A percentile compares a stretch with the other conserved stretches of the same genome.
These are phyloP conservation scores for Chymomyza caudatula DNA, from an alignment of 2,888 invertebrate species.

Conservation along the genomic window DNA sequence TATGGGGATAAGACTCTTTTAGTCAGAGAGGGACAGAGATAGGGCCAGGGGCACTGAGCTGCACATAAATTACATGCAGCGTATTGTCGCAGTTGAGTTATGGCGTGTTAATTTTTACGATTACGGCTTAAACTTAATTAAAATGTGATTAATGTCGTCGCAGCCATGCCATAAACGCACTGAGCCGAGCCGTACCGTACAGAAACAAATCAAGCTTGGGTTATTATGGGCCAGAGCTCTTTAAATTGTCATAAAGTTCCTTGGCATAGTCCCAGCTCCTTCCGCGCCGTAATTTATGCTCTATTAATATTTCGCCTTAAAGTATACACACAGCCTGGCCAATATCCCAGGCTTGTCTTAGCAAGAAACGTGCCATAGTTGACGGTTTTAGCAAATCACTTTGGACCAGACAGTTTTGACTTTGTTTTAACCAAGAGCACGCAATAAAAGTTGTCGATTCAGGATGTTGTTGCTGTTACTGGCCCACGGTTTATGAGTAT, in stretches of 20 bases:
- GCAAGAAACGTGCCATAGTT: not conserved
- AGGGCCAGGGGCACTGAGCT: constrained; percentile 14
- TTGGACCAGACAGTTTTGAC: not conserved
- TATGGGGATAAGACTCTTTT: not conserved
- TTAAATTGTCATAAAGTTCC: constrained; percentile 63
- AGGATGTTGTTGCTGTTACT: not conserved
- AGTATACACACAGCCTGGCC: not conserved
- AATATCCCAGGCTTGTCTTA: not conserved
- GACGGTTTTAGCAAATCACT: not conserved
- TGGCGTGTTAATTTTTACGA: constrained; percentile 70
- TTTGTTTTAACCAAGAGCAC: not conserved
- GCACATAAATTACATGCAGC: constrained; percentile 68
- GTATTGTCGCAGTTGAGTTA: constrained; percentile 69
- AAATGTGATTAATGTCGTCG: constrained; percentile 66
- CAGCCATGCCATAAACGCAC: not conserved
- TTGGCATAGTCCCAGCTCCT: constrained; percentile 13
- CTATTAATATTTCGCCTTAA: constrained; percentile 67
- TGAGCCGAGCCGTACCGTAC: not conserved
- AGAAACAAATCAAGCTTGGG: too few species aligned
- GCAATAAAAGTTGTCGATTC: not conserved
- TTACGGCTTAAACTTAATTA: constrained; percentile 70
- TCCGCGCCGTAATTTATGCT: constrained; percentile 65
- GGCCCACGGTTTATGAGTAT: not conserved
- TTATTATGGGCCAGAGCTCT: constrained; percentile 40
- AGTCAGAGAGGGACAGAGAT: not conserved